These are phyloP conservation scores for Pachyrhynchus sulphureomaculatus DNA, from an alignment of 1,140 invertebrate species.

Conservation along the genomic window DNA sequence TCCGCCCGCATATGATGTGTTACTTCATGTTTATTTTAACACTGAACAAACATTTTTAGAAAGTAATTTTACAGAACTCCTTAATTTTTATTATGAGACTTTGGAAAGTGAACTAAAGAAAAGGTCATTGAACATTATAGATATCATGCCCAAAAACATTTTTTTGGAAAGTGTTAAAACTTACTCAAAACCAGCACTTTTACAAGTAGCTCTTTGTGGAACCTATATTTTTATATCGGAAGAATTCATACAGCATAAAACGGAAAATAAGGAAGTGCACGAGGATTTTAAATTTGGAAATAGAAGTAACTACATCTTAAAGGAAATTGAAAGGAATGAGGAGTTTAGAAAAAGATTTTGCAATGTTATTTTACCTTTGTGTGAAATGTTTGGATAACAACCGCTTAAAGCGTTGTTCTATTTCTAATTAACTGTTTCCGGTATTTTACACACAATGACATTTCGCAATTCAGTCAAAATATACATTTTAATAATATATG, in stretches of 20 bases:
- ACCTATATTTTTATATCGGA: constrained; percentile 11
- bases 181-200: constrained; percentile 2
- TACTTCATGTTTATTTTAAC: constrained; percentile 8
- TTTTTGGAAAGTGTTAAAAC: constrained; percentile 1
- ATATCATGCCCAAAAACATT: constrained; percentile 4
- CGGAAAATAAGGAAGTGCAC: background rate
- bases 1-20: constrained; percentile 13
- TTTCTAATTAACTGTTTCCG: no score
- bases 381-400: background rate
- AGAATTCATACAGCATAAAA: background rate
- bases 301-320: background rate
- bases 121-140: background rate
- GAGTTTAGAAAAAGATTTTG: background rate
- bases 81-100: background rate
- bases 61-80: background rate
- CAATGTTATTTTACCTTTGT: constrained; percentile 1
- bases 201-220: constrained; percentile 6
- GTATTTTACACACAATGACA: no score
- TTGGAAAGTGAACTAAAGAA: background rate
- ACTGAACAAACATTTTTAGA: background rate
- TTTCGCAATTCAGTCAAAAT: no score
- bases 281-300: constrained; percentile 1
- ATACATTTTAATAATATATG: no score
- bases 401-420: no score
- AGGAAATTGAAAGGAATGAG: background rate